These are phyloP conservation scores for Clarias pachynema DNA, from an alignment of 2,797 vertebrate genomes.

Conservation along the genomic window DNA sequence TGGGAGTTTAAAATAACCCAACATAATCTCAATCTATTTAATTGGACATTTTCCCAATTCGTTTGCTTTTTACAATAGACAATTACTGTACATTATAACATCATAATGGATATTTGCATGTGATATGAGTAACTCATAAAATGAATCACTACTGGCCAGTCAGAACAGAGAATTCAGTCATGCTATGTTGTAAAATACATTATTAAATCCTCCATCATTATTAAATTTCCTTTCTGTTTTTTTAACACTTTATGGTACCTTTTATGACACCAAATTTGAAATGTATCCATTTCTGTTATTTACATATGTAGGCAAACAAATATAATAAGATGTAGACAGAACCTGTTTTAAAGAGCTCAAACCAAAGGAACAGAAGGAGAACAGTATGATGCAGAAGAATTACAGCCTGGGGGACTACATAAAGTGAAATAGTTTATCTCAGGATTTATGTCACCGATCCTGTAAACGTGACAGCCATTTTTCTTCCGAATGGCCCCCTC, in stretches of 20 bases:
- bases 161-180: background rate
- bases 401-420: conserved; percentile 67
- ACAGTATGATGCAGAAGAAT: conserved; percentile 67
- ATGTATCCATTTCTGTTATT: background rate
- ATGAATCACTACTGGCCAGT: background rate
- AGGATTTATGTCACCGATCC: conserved; percentile 70
- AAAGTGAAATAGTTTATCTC: conserved; percentile 76
- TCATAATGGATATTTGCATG: background rate
- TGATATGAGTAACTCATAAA: background rate
- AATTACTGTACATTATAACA: background rate
- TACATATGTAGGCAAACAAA: background rate
- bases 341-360: background rate
- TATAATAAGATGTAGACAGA: background rate
- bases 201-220: background rate
- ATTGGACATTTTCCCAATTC: background rate
- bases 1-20: background rate
- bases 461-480: conserved; percentile 68
- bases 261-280: background rate
- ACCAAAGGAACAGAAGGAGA: conserved; percentile 32
- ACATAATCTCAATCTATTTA: background rate
- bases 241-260: background rate
- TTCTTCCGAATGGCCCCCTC: conserved; percentile 62
- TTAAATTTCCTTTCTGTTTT: too few relatives aligned
- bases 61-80: background rate
- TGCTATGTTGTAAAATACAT: background rate